Percentiles rank a stretch among this genome's conserved stretches.
Evolutionary conservation across 2,113 vertebrate genomes (phyloP).

Genomic region (Phyllopteryx taeniolatus): DNA sequence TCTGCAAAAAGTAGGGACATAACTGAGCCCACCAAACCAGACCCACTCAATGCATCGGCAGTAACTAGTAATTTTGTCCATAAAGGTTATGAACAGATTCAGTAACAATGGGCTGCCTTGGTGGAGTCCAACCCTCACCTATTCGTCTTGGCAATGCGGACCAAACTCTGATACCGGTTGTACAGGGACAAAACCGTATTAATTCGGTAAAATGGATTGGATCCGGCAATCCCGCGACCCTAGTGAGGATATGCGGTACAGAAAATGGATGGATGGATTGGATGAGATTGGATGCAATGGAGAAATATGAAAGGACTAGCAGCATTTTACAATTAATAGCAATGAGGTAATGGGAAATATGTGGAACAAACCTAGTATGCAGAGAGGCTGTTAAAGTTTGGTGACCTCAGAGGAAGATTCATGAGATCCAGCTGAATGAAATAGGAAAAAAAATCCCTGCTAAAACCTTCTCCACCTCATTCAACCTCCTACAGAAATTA

Average conservation of each 20-base stretch:
- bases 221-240: too few species aligned
- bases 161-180: background rate
- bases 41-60: background rate
- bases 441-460: constrained; percentile 23
- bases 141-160: background rate
- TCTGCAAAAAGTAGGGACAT: background rate
- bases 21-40: background rate
- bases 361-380: constrained; percentile 13
- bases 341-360: constrained; percentile 43
- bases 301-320: constrained; percentile 8
- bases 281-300: background rate
- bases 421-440: constrained; percentile 27
- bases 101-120: background rate
- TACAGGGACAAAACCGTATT: background rate
- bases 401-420: constrained; percentile 25
- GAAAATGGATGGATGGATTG: background rate
- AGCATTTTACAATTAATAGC: constrained; percentile 14
- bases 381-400: constrained; percentile 23
- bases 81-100: background rate
- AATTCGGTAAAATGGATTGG: constrained; percentile 14
- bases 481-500: constrained; percentile 34
- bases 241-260: too few species aligned
- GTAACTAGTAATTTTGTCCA: background rate
- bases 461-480: constrained; percentile 19
- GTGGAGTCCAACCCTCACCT: background rate